phyloP scores from a whole-genome alignment of 2,113 vertebrate species.

The Bufo gargarizans region DNA sequence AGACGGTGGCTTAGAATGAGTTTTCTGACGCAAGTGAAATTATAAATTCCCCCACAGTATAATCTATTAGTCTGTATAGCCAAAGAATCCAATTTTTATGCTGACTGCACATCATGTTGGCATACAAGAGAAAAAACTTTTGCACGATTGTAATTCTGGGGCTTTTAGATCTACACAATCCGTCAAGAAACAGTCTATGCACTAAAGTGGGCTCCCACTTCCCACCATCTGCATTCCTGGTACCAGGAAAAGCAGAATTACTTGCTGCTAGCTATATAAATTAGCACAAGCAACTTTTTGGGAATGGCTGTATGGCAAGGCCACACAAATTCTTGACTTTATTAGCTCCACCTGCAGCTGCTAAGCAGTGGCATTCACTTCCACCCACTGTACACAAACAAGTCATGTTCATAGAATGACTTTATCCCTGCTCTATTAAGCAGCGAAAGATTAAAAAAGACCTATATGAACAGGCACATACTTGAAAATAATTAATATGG shows the following conservation, averaged over 20 bases:
- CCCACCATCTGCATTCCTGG: neutral
- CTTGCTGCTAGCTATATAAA: neutral
- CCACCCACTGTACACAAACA: slow-evolving; percentile 8
- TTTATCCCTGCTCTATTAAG: slow-evolving; percentile 13
- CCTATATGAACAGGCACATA: slow-evolving; percentile 35
- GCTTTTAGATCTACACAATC: neutral
- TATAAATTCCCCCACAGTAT: too few species aligned
- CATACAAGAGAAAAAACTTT: too few species aligned
- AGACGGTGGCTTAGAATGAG: too few species aligned
- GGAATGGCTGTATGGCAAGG: neutral
- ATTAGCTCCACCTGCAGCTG: slow-evolving; percentile 21
- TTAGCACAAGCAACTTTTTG: neutral
- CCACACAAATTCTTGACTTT: neutral
- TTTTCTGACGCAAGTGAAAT: too few species aligned
- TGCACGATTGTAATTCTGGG: neutral
- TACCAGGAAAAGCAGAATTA: neutral
- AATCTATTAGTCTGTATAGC: too few species aligned
- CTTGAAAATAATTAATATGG: slow-evolving; percentile 45
- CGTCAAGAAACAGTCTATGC: neutral
- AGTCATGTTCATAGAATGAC: slow-evolving; percentile 10
- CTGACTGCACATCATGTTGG: too few species aligned
- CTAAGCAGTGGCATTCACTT: neutral
- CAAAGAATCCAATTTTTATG: too few species aligned
- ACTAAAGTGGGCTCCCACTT: neutral
- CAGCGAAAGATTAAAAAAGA: neutral